Evolutionary conservation across 2,888 invertebrate genomes (phyloP).

Genomic region (Brachyopa scutellaris): DNA sequence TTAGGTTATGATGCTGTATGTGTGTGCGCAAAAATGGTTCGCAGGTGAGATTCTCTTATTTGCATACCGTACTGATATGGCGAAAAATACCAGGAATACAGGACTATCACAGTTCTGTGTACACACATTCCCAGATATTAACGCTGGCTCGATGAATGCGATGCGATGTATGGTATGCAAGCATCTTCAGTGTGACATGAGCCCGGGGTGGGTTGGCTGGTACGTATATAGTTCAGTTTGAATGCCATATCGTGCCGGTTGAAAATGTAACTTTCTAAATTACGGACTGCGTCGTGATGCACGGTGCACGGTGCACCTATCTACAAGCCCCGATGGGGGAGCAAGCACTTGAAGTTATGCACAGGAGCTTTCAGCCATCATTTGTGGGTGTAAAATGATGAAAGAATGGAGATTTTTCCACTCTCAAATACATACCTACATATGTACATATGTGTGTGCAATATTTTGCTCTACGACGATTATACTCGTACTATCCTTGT

Average conservation of each 20-base stretch:
- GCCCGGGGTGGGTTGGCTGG: not conserved
- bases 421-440: not conserved
- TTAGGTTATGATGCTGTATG: conserved; percentile 69
- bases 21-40: conserved; percentile 2
- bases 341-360: conserved; percentile 34
- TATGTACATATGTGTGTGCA: not conserved
- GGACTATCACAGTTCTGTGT: conserved; percentile 1
- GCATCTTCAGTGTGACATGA: conserved; percentile 30
- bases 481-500: no score
- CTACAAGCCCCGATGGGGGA: conserved; percentile 7
- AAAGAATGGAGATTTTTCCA: not conserved
- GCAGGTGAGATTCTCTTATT: conserved; percentile 40
- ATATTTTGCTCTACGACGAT: no score
- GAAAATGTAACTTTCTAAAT: conserved; percentile 57
- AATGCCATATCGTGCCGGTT: conserved; percentile 11
- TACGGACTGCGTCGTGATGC: conserved; percentile 10
- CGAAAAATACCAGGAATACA: conserved; percentile 12
- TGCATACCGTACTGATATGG: conserved; percentile 12
- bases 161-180: no score
- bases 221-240: not conserved
- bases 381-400: conserved; percentile 42
- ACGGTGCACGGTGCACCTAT: not conserved
- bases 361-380: conserved; percentile 23
- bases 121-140: conserved; percentile 26
- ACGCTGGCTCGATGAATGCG: conserved; percentile 1